A percentile compares a stretch with the other conserved stretches of the same genome.
phyloP scores from a whole-genome alignment of 2,888 invertebrate species.

The Papilio gigon region DNA sequence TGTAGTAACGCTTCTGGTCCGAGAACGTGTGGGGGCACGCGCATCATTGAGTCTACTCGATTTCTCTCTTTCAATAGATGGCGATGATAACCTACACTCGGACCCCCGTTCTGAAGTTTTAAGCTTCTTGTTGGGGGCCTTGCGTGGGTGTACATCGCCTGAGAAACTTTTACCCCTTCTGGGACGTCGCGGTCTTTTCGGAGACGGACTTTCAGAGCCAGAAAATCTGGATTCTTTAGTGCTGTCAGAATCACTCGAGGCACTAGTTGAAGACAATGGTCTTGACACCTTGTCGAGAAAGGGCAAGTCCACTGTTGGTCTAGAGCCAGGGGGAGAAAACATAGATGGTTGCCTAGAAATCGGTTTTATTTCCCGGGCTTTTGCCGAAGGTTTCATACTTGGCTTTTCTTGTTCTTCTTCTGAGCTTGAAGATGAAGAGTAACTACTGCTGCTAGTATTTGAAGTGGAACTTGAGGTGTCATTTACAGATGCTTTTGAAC shows the following conservation, averaged over 20 bases:
- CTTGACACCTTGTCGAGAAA: conserved; percentile 90
- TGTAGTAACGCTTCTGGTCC: conserved; percentile 86
- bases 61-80: conserved; percentile 90
- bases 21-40: conserved; percentile 83
- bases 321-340: conserved; percentile 76
- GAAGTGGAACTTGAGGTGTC: conserved; percentile 81
- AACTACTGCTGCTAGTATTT: conserved; percentile 80
- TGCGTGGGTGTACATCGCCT: conserved; percentile 75
- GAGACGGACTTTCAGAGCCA: conserved; percentile 70
- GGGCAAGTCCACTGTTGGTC: conserved; percentile 86
- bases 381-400: conserved; percentile 68
- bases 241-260: conserved; percentile 84
- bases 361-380: conserved; percentile 75
- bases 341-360: conserved; percentile 64
- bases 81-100: conserved; percentile 87
- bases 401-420: conserved; percentile 81
- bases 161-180: conserved; percentile 71
- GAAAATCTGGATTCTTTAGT: conserved; percentile 70
- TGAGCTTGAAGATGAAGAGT: conserved; percentile 84
- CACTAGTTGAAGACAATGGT: conserved; percentile 84
- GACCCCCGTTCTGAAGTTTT: conserved; percentile 91
- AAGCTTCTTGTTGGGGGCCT: conserved; percentile 91
- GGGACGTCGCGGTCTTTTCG: conserved; percentile 72
- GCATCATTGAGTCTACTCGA: conserved; percentile 75
- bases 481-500: conserved; percentile 59